phyloP scores from a whole-genome alignment of 2,888 invertebrate species.

The Andrena praecox region DNA sequence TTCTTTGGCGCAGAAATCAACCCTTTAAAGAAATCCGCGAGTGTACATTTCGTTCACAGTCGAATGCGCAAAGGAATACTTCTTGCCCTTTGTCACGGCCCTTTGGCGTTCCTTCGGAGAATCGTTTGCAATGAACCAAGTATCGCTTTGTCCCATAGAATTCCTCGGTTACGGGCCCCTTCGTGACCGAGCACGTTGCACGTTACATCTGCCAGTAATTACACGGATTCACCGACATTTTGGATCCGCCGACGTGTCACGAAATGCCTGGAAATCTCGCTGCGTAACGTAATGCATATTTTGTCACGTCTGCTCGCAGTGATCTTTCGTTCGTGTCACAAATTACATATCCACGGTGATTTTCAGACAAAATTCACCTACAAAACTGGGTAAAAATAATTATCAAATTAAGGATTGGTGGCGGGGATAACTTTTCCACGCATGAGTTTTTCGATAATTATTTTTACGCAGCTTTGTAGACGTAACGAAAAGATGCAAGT shows the following conservation, averaged over 20 bases:
- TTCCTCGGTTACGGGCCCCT: background rate
- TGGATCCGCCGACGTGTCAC: background rate
- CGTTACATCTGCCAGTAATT: slow-evolving; percentile 11
- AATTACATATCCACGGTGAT: too few species aligned
- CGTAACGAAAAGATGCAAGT: too few species aligned
- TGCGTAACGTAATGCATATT: background rate
- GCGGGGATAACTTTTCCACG: too few species aligned
- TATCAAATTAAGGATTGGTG: too few species aligned
- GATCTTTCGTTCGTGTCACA: too few species aligned
- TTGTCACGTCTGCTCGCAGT: background rate
- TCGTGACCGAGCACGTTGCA: background rate
- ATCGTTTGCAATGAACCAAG: background rate
- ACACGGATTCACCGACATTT: background rate
- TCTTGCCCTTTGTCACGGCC: background rate
- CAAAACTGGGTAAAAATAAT: too few species aligned
- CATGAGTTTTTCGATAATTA: too few species aligned
- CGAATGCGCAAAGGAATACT: slow-evolving; percentile 21
- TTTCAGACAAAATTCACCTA: too few species aligned
- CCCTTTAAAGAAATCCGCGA: slow-evolving; percentile 17
- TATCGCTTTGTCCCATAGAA: background rate
- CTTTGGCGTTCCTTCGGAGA: background rate
- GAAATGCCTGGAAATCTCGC: slow-evolving; percentile 11
- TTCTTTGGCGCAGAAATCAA: slow-evolving; percentile 4
- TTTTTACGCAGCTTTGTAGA: too few species aligned
- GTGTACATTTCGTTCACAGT: slow-evolving; percentile 14